Conservation (phyloP, 1,140 invertebrate genomes). For the Andricus grossulariae region DNA sequence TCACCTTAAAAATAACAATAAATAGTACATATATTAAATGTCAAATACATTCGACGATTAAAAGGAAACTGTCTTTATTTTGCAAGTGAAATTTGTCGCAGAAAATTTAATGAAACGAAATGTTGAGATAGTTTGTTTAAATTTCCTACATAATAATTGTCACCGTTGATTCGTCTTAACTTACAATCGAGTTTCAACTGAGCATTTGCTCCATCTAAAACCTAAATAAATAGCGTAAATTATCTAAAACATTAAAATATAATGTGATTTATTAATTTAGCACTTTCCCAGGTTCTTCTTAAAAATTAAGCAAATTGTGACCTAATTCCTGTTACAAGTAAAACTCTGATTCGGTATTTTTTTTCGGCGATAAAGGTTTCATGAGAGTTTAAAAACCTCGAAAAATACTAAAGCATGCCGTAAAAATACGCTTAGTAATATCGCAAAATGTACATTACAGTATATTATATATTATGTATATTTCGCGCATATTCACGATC, state of each 20-base stretch:
- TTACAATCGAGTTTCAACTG: too few species aligned
- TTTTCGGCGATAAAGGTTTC: too few species aligned
- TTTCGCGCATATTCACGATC: conserved; percentile 12
- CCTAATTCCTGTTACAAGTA: too few species aligned
- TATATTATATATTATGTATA: conserved; percentile 11
- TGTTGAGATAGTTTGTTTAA: not conserved
- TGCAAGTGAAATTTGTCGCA: not conserved
- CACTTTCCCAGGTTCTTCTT: too few species aligned
- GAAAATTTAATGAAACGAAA: not conserved
- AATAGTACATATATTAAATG: not conserved
- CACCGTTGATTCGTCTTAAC: too few species aligned
- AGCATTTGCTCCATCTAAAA: not conserved
- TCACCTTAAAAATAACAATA: not conserved
- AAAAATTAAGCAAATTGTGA: too few species aligned
- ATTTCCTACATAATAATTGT: not conserved
- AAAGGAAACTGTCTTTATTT: not conserved
- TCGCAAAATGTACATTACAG: conserved; percentile 5
- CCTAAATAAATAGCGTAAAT: conserved; percentile 2
- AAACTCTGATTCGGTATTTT: too few species aligned
- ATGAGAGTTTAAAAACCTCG: not conserved
- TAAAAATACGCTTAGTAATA: not conserved
- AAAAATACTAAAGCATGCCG: not conserved
- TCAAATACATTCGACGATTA: not conserved
- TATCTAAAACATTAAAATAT: not conserved
- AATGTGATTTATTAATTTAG: not conserved